Base-by-base conservation (phyloP, 2,888 invertebrate species). In the Papilio protenor region DNA sequence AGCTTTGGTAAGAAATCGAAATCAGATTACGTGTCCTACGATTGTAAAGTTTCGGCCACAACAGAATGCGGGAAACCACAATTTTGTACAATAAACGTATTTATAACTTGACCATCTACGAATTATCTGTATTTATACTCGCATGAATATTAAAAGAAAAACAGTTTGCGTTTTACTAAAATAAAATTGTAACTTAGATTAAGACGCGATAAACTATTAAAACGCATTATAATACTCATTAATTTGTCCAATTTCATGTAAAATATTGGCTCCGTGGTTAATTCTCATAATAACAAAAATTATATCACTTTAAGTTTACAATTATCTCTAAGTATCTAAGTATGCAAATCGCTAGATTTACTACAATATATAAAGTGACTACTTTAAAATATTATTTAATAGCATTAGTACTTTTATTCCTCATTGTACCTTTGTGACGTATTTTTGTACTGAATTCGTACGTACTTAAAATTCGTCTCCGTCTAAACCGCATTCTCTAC, bases 1-100 rank as follows among this genome's bases (percentile, higher is more conserved):
- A 91, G 90, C 88, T 85, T 84, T 27, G 85, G 89, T 86, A 88
- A 88, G 89, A 89, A 90, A 92, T 91, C 90, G 91, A 91, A 92
- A 92, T 90, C 90, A 88, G 92, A 92, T 92, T 92, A 92, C 85
- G 85, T 87, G 86, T 88, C 89, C 89, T 87, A 90, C 87, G 90
- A 91, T 92, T 91, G 90, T 85, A 87, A 92, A 94, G 91, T 93
- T 94, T 89, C 85, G 79, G 83, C 80, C 76, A 83, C 86, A 87
- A 89, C 89, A 82, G 82, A 86, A 82, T 79, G 88, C 85, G 86
- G 83, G 82, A 82, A 83, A 87, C 88, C 88, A 85, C 89, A 87
- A 82, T 82, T 82, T 82, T 77, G 81, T 79, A 77, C 79, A 79
- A 81, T 82, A 74, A 84, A 84, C 81, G 79, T 85, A 75, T 52